Base-by-base conservation (phyloP, 2,113 vertebrate genomes). In the Furnarius figulus region DNA sequence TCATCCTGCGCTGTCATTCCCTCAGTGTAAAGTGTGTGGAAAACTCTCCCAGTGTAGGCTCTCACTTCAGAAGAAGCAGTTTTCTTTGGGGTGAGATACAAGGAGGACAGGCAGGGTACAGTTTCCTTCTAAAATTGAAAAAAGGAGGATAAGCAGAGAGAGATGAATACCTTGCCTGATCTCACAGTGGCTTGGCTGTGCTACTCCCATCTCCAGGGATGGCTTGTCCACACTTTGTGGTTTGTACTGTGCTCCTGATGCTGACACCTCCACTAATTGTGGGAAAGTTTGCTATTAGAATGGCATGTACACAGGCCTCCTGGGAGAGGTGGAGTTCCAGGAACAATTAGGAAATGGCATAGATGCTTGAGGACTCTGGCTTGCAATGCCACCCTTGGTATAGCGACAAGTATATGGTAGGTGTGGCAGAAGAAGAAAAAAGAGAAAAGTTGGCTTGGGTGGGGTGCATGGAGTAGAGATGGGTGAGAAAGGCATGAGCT, bases 381-480 rank as follows among this genome's bases (percentile, higher is more conserved):
- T 91, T 65, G 76, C 50, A 65, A 8, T 86, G 77, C 52, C 83
- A 79, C 59, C 59, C 62, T 67, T 68, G 52, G 53, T 80, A 50
- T 33, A 74, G 52, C 5, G 15, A 78, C 61, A 78, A 87, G 56
- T 18, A 40, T 44, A 81, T 31, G 15, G 83, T 75, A 85, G 84
- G 65, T 89, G 86, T 91, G 89, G 68, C 91, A 95, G 73, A 68
- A 78, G 63, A 90, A 93, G 55, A 67, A 97, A 88, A 85, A 95
- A 74, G 62, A 80, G 42, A 88, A 84, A 93, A 67, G 25, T 74
- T 91, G 70, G 53, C 84, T 89, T 88, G 78, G 94, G 81, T 85
- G 87, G 87, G 68, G 86, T 87, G 12, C 31, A 39, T 70, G 74
- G 76, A 97, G 55, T 40, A 84, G 77, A 82, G 74, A 91, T 3